Base-by-base conservation (phyloP, 2,113 vertebrate genomes). In the Indicator maculatus region DNA sequence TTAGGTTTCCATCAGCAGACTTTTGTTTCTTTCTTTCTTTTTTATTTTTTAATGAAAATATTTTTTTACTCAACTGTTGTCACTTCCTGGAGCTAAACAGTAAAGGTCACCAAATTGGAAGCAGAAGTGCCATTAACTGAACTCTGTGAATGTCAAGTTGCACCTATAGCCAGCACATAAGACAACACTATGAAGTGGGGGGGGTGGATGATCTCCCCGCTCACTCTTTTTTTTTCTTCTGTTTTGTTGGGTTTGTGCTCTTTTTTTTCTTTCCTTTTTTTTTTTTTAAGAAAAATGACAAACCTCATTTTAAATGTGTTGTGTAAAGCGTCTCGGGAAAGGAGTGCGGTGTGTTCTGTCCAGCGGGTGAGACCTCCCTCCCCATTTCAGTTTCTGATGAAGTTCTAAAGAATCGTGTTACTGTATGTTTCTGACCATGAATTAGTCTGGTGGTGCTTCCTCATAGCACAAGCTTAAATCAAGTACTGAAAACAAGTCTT, bases 401-500 rank as follows among this genome's bases (percentile, higher is more conserved):
- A 96, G 95, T 96, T 96, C 87, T 95, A 82, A 83, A 93, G 95
- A 97, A 90, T 97, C 31, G 39, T 96, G 96, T 98, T 96, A 94
- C 96, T 97, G 96, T 97, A 91, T 55, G 63, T 93, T 93, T 96
- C 91, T 86, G 52, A 97, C 95, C 96, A 96, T 96, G 81, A 97
- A 71, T 98, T 31, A 97, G 97, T 97, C 96, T 97, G 96, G 95
- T 97, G 97, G 97, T 97, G 96, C 97, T 96, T 93, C 70, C 91
- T 96, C 97, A 96, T 95, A 96, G 98, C 98, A 98, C 98, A 98
- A 98, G 97, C 97, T 97, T 97, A 93, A 95, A 92, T 91, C 87
- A 94, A 95, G 96, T 97, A 96, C 97, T 96, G 97, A 96, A 96
- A 96, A 97, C 94, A 28, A 97, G 97, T 97, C 89, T 97, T 96